Percentiles rank a stretch among this genome's conserved stretches.
Evolutionary conservation across 2,888 invertebrate genomes (phyloP).

Genomic region (Eupithecia subfuscata): DNA sequence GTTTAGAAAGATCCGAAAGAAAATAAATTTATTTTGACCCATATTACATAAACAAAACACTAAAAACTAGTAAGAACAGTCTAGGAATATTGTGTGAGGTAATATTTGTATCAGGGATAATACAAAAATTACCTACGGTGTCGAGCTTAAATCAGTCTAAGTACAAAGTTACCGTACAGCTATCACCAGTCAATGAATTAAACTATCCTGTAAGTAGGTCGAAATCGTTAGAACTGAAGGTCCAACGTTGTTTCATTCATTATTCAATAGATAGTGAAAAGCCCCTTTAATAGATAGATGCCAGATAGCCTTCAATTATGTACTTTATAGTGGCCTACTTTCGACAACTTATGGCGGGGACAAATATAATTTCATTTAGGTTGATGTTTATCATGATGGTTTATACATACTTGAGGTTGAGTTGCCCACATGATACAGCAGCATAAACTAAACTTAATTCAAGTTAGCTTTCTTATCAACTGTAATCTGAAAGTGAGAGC

Average conservation of each 20-base stretch:
- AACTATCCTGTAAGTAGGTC: slow-evolving; percentile 6
- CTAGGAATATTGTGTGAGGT: too few species aligned
- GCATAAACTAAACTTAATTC: not conserved
- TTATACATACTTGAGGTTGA: too few species aligned
- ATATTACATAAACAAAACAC: too few species aligned
- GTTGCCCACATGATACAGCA: not conserved
- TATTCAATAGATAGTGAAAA: slow-evolving; percentile 6
- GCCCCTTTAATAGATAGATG: not conserved
- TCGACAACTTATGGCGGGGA: not conserved
- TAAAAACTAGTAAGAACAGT: too few species aligned
- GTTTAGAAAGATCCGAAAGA: too few species aligned
- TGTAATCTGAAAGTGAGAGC: not conserved
- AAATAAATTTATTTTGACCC: too few species aligned
- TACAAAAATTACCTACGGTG: not conserved
- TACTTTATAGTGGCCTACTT: slow-evolving; percentile 1
- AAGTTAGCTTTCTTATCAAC: not conserved
- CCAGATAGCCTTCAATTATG: not conserved
- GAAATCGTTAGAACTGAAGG: not conserved
- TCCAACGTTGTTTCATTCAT: slow-evolving; percentile 4
- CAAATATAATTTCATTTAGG: not conserved
- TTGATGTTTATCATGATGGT: not conserved
- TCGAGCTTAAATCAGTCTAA: not conserved
- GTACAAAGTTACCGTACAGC: not conserved
- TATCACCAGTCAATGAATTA: not conserved
- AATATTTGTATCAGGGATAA: too few species aligned